A percentile compares a stretch with the other conserved stretches of the same genome.
Conservation (phyloP, 2,888 invertebrate species). For the Acrobasis consociella region DNA sequence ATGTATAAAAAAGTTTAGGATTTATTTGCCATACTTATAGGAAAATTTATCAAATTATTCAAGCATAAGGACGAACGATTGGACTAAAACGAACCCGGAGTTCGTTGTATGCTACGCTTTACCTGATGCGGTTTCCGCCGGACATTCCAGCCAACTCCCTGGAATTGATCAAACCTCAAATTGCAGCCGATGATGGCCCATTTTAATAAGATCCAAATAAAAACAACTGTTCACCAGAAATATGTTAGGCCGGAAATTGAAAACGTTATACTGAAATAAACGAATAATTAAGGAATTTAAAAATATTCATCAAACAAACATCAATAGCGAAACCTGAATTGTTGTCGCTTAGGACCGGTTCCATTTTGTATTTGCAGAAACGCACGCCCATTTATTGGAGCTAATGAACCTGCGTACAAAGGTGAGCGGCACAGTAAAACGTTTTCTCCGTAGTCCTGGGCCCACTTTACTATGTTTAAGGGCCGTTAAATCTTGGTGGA, state of each 20-base stretch:
- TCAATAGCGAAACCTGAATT: conserved; percentile 15
- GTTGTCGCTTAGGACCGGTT: conserved; percentile 16
- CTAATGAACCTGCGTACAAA: conserved; percentile 45
- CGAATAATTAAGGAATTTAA: background rate
- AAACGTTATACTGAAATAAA: background rate
- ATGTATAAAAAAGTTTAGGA: no score
- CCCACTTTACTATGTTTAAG: conserved; percentile 50
- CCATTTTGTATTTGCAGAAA: conserved; percentile 30
- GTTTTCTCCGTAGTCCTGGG: conserved; percentile 48
- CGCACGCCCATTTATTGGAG: conserved; percentile 38
- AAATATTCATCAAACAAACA: conserved; percentile 16
- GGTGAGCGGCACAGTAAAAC: conserved; percentile 38
- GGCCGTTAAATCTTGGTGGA: conserved; percentile 56
- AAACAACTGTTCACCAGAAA: background rate
- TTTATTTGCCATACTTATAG: no score
- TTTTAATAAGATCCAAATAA: background rate
- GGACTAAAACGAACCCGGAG: conserved; percentile 37
- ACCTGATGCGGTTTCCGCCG: conserved; percentile 74
- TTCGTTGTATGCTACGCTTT: conserved; percentile 49
- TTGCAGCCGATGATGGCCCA: conserved; percentile 27
- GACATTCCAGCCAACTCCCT: conserved; percentile 56
- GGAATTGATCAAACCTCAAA: conserved; percentile 36
- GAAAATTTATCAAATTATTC: no score
- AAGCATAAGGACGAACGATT: conserved; percentile 29
- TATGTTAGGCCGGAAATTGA: no score